Evolutionary conservation across 2,113 vertebrate species (phyloP).

Genomic region (Megalops atlanticus): DNA sequence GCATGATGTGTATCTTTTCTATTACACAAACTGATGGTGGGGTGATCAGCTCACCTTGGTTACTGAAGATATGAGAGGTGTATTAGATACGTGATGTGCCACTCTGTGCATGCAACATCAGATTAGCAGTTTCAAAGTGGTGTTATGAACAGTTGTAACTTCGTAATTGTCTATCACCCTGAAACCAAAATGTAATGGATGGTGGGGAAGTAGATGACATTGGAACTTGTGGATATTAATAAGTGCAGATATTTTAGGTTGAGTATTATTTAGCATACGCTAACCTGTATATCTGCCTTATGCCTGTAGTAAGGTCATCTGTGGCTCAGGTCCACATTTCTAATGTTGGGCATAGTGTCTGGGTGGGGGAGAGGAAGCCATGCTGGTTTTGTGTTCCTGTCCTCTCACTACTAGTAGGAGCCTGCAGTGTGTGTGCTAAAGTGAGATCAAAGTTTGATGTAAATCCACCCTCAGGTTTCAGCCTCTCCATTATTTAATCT

Average conservation of each 20-base stretch:
- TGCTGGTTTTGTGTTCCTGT: conserved; percentile 1
- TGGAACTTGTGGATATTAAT: no score
- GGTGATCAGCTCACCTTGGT: neutral
- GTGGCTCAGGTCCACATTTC: neutral
- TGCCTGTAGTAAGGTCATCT: neutral
- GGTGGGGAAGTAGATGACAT: no score
- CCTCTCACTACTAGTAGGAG: neutral
- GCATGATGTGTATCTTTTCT: neutral
- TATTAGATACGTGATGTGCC: no score
- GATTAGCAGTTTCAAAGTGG: neutral
- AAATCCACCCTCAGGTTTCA: neutral
- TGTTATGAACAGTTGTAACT: neutral
- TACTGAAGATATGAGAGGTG: no score
- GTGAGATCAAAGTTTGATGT: neutral
- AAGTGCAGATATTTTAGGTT: no score
- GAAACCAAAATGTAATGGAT: no score
- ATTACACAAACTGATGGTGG: neutral
- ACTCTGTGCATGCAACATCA: no score
- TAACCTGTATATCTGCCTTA: no score
- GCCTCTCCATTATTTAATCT: no score
- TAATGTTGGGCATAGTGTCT: neutral
- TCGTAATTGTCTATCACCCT: neutral
- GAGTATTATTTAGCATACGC: no score
- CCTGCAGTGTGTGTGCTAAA: neutral
- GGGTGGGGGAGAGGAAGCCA: neutral